These are phyloP conservation scores for Microplitis deprimator DNA, from an alignment of 2,888 invertebrate species.

Conservation along the genomic window DNA sequence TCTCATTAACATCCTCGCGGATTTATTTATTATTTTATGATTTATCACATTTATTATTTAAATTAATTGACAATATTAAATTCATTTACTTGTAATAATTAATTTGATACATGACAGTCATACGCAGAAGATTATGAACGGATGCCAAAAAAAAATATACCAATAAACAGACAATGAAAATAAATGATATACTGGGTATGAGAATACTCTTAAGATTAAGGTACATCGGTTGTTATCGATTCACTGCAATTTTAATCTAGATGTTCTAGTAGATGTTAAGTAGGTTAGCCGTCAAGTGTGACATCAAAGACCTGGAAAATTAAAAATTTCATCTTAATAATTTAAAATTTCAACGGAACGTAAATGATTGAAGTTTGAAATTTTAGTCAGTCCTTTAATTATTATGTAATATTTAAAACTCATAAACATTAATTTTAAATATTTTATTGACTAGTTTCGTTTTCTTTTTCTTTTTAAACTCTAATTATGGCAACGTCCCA, in stretches of 20 bases:
- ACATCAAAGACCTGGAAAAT: not conserved
- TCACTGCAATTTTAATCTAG: constrained; percentile 12
- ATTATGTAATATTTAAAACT: no score
- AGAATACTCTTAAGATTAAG: not conserved
- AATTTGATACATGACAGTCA: not conserved
- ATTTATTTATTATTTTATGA: no score
- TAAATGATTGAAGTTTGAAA: no score
- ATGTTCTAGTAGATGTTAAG: not conserved
- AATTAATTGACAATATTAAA: not conserved
- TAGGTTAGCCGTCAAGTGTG: not conserved
- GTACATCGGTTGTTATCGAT: constrained; percentile 14
- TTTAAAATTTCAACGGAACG: not conserved
- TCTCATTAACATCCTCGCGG: not conserved
- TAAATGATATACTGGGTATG: not conserved
- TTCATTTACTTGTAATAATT: not conserved
- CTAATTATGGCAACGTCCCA: no score
- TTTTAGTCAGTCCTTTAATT: no score
- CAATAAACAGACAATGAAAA: not conserved
- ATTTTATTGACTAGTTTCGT: no score
- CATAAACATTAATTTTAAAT: no score
- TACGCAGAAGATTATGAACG: not conserved
- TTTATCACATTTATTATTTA: not conserved
- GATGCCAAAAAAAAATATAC: not conserved
- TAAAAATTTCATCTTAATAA: not conserved
- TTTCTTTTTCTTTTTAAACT: no score